A percentile compares a stretch with the other conserved stretches of the same genome.
phyloP scores from a whole-genome alignment of 2,888 invertebrate genomes.

The Zonitis immaculata region DNA sequence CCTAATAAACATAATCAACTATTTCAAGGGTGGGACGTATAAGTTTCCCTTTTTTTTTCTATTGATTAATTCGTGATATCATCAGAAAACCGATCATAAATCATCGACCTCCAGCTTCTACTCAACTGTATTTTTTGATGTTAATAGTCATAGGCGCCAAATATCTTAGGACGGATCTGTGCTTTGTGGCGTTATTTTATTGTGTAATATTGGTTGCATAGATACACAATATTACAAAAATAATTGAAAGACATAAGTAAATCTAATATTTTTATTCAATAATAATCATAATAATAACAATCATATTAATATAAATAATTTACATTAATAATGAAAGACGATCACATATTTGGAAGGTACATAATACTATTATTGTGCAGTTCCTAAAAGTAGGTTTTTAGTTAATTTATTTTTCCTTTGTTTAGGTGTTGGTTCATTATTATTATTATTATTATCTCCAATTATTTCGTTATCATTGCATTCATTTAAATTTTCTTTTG shows the following conservation, averaged over 20 bases:
- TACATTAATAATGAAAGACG: not conserved
- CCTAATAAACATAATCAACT: no score
- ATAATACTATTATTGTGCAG: conserved; percentile 1
- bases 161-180: no score
- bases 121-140: no score
- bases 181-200: no score
- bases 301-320: not conserved
- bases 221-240: no score
- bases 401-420: conserved; percentile 18
- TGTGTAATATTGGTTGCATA: no score
- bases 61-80: no score
- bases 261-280: not conserved
- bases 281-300: not conserved
- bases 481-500: conserved; percentile 15
- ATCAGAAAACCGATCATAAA: no score
- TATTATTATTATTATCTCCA: conserved; percentile 9
- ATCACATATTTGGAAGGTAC: not conserved
- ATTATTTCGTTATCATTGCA: conserved; percentile 10
- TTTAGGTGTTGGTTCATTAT: conserved; percentile 11
- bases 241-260: not conserved
- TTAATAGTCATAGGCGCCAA: no score
- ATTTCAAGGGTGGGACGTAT: no score
- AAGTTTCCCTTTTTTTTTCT: no score
- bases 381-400: conserved; percentile 16
- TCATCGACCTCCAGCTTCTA: no score